phyloP scores from a whole-genome alignment of 2,797 vertebrate species.

The Hemibagrus guttatus region DNA sequence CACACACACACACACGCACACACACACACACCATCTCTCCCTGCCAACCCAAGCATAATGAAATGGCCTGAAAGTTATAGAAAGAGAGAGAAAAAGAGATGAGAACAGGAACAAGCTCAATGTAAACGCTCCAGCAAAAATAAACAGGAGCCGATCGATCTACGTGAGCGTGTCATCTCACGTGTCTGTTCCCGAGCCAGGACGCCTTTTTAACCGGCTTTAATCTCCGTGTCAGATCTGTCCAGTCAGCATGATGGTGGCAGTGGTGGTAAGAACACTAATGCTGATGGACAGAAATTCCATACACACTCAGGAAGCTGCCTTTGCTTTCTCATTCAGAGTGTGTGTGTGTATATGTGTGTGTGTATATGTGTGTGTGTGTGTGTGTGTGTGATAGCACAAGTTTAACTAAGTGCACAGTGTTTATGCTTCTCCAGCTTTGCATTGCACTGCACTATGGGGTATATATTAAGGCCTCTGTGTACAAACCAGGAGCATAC shows the following conservation, averaged over 20 bases:
- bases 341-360: constrained; percentile 15
- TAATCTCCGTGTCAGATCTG: constrained; percentile 26
- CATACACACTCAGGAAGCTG: constrained; percentile 36
- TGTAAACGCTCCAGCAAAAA: constrained; percentile 29
- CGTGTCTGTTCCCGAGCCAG: constrained; percentile 16
- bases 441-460: constrained; percentile 10
- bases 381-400: constrained; percentile 1
- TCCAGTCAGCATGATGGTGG: constrained; percentile 35
- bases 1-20: background rate
- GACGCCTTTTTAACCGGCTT: background rate
- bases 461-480: background rate
- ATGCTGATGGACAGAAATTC: constrained; percentile 43
- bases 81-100: constrained; percentile 7
- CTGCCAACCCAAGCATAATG: constrained; percentile 10
- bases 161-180: constrained; percentile 23
- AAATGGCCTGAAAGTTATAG: background rate
- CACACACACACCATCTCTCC: background rate
- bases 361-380: constrained; percentile 10
- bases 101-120: background rate
- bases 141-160: constrained; percentile 28
- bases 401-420: background rate
- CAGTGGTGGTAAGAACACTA: constrained; percentile 18
- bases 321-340: constrained; percentile 10
- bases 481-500: background rate
- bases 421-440: constrained; percentile 7